phyloP scores from a whole-genome alignment of 2,888 invertebrate species.

The Sycophila texana region DNA sequence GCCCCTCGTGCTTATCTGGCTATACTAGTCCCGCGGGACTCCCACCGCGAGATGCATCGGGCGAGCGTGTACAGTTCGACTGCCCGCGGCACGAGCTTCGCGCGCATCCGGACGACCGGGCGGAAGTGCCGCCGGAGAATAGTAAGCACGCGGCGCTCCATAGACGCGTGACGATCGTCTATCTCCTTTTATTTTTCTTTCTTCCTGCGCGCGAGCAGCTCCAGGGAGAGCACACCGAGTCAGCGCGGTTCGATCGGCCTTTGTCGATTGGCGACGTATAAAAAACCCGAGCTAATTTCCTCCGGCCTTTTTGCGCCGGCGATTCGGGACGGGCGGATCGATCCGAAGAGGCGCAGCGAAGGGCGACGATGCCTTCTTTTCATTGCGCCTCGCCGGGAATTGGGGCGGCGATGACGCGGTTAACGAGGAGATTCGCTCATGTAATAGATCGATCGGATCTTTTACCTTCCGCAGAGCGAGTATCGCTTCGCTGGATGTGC shows the following conservation, averaged over 20 bases:
- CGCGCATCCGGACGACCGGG: slow-evolving; percentile 63
- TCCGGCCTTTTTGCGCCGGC: too few species aligned
- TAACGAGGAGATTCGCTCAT: background rate
- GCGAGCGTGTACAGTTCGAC: background rate
- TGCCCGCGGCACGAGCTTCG: slow-evolving; percentile 58
- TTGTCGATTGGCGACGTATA: background rate
- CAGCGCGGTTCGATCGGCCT: too few species aligned
- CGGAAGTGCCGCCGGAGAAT: slow-evolving; percentile 67
- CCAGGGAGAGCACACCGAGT: too few species aligned
- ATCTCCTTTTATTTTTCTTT: background rate
- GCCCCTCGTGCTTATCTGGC: background rate
- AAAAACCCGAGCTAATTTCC: background rate
- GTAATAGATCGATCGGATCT: background rate
- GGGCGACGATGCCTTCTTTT: too few species aligned
- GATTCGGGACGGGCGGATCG: too few species aligned
- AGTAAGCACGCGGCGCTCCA: slow-evolving; percentile 60
- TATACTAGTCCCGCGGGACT: background rate
- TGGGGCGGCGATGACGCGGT: background rate
- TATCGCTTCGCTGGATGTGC: background rate
- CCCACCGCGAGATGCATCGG: background rate
- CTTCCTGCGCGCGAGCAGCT: background rate
- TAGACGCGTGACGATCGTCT: background rate
- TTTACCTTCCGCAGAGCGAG: too few species aligned
- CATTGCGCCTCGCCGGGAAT: too few species aligned
- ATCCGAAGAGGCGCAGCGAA: too few species aligned